A percentile compares a stretch with the other conserved stretches of the same genome.
These are phyloP conservation scores for Phasianus colchicus DNA, from an alignment of 2,113 vertebrate genomes.

Conservation along the genomic window DNA sequence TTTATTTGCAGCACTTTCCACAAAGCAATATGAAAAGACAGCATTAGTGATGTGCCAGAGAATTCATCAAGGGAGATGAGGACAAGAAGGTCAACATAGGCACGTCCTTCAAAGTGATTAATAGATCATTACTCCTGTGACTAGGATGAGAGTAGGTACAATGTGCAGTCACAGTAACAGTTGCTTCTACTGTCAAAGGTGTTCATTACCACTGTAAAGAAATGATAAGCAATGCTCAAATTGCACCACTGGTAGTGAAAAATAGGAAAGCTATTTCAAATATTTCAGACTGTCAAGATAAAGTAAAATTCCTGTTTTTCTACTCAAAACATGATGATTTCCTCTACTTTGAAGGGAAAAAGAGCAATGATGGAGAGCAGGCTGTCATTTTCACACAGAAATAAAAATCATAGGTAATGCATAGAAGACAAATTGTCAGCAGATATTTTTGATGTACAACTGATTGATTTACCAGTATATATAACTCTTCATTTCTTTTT, in stretches of 20 bases:
- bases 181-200: not conserved
- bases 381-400: not conserved
- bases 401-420: not conserved
- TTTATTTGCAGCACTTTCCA: not conserved
- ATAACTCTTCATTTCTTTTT: conserved; percentile 37
- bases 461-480: not conserved
- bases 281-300: not conserved
- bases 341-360: not conserved
- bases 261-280: not conserved
- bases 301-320: not conserved
- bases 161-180: not conserved
- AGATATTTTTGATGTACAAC: not conserved
- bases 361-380: not conserved
- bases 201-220: not conserved
- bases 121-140: not conserved
- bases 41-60: not conserved
- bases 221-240: not conserved
- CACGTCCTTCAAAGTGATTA: not conserved
- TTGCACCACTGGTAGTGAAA: not conserved
- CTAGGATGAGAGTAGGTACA: not conserved
- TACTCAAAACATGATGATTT: not conserved
- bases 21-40: not conserved
- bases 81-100: not conserved
- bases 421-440: not conserved
- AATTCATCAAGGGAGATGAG: not conserved